phyloP scores from a whole-genome alignment of 2,797 vertebrate genomes.

The Sebastes cheni region DNA sequence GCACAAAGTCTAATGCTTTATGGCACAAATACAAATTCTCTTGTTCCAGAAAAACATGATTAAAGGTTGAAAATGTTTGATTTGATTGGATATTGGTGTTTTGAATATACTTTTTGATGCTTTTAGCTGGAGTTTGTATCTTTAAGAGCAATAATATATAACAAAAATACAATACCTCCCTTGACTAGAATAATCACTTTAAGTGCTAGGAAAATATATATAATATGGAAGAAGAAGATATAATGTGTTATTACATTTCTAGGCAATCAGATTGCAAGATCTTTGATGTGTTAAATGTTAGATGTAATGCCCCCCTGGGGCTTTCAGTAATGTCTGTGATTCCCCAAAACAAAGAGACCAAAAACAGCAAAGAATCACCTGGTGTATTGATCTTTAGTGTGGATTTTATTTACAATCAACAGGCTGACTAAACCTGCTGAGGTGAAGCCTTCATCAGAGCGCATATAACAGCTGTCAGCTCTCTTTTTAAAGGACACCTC shows the following conservation, averaged over 20 bases:
- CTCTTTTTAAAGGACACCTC: too few species aligned
- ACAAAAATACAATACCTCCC: too few species aligned
- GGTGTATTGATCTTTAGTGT: rapidly evolving
- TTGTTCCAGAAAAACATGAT: too few species aligned
- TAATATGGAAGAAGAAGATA: too few species aligned
- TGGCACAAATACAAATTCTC: neutral
- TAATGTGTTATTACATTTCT: too few species aligned
- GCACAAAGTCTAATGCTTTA: neutral
- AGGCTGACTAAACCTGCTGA: neutral
- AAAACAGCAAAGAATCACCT: too few species aligned
- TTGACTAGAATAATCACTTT: too few species aligned
- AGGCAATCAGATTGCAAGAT: too few species aligned
- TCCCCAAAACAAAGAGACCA: neutral
- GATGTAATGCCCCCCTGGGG: neutral
- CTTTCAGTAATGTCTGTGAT: neutral
- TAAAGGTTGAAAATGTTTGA: neutral
- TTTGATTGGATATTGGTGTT: neutral
- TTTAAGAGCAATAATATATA: neutral
- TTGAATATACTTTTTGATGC: neutral
- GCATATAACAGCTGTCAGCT: too few species aligned
- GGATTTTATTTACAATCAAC: neutral
- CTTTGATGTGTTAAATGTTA: neutral
- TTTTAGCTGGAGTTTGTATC: neutral
- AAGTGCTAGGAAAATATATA: neutral
- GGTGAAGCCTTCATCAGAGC: neutral